Base-by-base conservation (phyloP, 2,797 vertebrate genomes). In the Macroramphosus scolopax region DNA sequence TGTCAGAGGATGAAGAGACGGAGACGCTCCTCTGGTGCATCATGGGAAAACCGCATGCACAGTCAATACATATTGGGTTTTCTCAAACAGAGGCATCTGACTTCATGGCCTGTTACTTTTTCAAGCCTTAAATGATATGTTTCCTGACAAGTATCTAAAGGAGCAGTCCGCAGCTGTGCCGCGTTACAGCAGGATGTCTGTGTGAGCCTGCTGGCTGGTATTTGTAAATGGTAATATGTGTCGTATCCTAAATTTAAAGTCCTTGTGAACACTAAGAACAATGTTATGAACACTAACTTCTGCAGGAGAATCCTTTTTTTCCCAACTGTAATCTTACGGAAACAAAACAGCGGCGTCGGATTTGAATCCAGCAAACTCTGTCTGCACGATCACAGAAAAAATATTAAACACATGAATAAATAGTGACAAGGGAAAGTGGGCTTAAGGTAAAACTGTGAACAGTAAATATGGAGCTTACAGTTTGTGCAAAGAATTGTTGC, bases 1-100 rank as follows among this genome's bases (percentile, higher is more conserved):
- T 66, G 59, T 72, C 76, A 63, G 14, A 13, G 33, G 58, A 63
- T 38, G 53, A 52, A 45, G 33, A 36, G 41, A 35, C 7, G 14
- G 31, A 65, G 31, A 53, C 30, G 48, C 12, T 52, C 17, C 36
- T 49, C 31, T 44, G 53, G 51, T 55, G 62, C 59, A 67, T 59
- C 48, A 52, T 41, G 30, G 45, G 49, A 68, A n/a, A 78, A 78
- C 51, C 49, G 47, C 66, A 62, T 33, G 40, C 53, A 59, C 37
- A 60, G 46, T 34, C 25, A 5, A 66, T 50, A 66, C 57, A 45
- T 46, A 32, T 29, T 8, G 10, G 11, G 32, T 43, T 63, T 45
- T 37, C 10, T 24, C 24, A 28, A 40, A 50, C 29, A 13, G 48
- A 58, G 15, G 28, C n/a, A 4, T 33, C 32, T 20, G 35, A 54